Percentiles rank a stretch among this genome's conserved stretches.
These are phyloP conservation scores for Arnoldichthys spilopterus DNA, from an alignment of 2,797 vertebrate species.

Conservation along the genomic window DNA sequence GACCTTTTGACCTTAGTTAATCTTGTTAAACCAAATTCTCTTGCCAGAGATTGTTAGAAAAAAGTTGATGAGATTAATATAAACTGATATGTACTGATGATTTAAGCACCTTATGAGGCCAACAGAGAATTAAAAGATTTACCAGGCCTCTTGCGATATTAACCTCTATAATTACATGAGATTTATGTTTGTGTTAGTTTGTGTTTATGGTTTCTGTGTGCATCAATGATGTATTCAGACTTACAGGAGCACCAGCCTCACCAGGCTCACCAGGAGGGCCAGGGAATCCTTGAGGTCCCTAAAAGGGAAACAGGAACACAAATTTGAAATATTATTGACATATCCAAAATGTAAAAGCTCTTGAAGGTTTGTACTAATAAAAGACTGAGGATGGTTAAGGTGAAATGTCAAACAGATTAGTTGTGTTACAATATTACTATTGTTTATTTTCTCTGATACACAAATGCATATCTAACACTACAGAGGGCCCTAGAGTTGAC, in stretches of 20 bases:
- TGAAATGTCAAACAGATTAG: neutral
- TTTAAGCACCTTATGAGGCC: neutral
- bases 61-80: neutral
- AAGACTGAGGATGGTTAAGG: too few relatives aligned
- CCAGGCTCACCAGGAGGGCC: constrained; percentile 96
- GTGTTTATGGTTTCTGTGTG: constrained; percentile 1
- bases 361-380: too few relatives aligned
- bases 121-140: neutral
- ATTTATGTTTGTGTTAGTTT: constrained; percentile 19
- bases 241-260: constrained; percentile 91
- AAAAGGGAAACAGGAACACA: constrained; percentile 44
- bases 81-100: neutral
- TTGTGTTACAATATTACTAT: neutral
- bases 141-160: neutral
- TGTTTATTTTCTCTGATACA: too few relatives aligned
- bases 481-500: too few relatives aligned
- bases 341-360: too few relatives aligned
- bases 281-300: constrained; percentile 98
- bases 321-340: neutral
- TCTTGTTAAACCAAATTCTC: constrained; percentile 16
- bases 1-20: constrained; percentile 41
- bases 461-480: too few relatives aligned
- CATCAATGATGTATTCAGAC: constrained; percentile 64
- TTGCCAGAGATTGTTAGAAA: neutral
- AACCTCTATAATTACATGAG: neutral